Conservation (phyloP, 2,797 vertebrate genomes). For the Melanotaenia nigrans region DNA sequence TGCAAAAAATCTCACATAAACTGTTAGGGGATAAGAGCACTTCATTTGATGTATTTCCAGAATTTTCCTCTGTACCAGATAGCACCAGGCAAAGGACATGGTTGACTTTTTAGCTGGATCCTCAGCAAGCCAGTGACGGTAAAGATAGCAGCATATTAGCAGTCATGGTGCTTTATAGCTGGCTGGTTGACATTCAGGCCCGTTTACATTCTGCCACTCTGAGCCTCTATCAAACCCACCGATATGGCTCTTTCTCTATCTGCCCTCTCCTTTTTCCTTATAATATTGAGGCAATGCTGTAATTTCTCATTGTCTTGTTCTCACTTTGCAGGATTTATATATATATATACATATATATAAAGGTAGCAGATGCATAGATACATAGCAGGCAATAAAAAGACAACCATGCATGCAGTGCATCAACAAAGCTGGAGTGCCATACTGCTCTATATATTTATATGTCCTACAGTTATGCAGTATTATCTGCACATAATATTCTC, state of each 20-base stretch:
- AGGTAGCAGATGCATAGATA: slow-evolving; percentile 17
- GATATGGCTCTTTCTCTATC: slow-evolving; percentile 29
- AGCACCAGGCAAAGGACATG: neutral
- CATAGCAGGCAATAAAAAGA: slow-evolving; percentile 16
- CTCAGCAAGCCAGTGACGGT: slow-evolving; percentile 15
- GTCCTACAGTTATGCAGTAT: slow-evolving; percentile 49
- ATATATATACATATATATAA: too few relatives aligned
- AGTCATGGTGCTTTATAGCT: slow-evolving; percentile 32
- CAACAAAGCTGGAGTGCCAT: slow-evolving; percentile 27
- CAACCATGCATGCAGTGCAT: slow-evolving; percentile 21
- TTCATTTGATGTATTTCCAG: slow-evolving; percentile 19
- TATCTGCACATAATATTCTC: slow-evolving; percentile 49
- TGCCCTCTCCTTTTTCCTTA: slow-evolving; percentile 28
- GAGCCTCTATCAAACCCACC: slow-evolving; percentile 41
- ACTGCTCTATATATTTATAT: slow-evolving; percentile 35
- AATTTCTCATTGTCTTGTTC: slow-evolving; percentile 63
- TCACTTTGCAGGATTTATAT: slow-evolving; percentile 38
- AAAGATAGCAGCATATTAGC: slow-evolving; percentile 37
- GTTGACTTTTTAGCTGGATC: slow-evolving; percentile 19
- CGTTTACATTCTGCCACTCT: slow-evolving; percentile 57
- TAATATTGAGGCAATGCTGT: slow-evolving; percentile 29
- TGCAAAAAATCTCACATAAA: slow-evolving; percentile 1
- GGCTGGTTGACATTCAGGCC: slow-evolving; percentile 47
- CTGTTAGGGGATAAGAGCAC: slow-evolving; percentile 4
- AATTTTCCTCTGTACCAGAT: slow-evolving; percentile 20